Evolutionary conservation across 2,113 vertebrate genomes (phyloP), one percentile per base, ranked within the genome.

Genomic region (Castor canadensis): DNA sequence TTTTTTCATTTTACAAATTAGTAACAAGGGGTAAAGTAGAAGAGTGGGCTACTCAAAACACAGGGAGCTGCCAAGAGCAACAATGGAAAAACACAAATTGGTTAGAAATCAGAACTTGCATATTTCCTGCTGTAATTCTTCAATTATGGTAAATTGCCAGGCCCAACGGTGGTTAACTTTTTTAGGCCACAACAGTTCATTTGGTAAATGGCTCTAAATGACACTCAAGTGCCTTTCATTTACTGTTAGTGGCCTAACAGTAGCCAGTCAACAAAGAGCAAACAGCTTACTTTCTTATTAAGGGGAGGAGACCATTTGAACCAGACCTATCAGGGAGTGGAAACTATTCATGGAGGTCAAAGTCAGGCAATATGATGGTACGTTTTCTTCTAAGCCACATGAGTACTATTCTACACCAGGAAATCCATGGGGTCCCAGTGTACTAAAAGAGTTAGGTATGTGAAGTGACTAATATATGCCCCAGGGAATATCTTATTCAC

Each of bases 1-100:
- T 79, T 93, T 94, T 89, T 96, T 93, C 84, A 87, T 64, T 96
- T 95, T 97, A 91, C 80, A 96, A 96, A 96, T 94, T 95, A 97
- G 93, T 87, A 96, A 96, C 9, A 76, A 72, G 60, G 56, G 66
- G 64, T 89, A 47, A 76, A 80, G 62, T 20, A 60, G 75, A 91
- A 97, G 73, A 91, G n/a, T 26, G 56, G 83, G 32, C 11, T 56
- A 89, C 60, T 94, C 40, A 82, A 67, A 81, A 94, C 43, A n/a
- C 4, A 77, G 64, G 92, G 26, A 84, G 47, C n/a, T 87, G 82
- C 86, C 89, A 93, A 91, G 56, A 96, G 64, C 40, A 90, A 85
- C 49, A 90, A 9, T 69, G 30, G 9, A 52, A 60, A 94, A 95
- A 94, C 3, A 64, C 40, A 83, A 91, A 84, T 67, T 89, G 92